Percentiles rank a stretch among this genome's conserved stretches.
Conservation (phyloP, 2,888 invertebrate species). For the Sacculina carcini region DNA sequence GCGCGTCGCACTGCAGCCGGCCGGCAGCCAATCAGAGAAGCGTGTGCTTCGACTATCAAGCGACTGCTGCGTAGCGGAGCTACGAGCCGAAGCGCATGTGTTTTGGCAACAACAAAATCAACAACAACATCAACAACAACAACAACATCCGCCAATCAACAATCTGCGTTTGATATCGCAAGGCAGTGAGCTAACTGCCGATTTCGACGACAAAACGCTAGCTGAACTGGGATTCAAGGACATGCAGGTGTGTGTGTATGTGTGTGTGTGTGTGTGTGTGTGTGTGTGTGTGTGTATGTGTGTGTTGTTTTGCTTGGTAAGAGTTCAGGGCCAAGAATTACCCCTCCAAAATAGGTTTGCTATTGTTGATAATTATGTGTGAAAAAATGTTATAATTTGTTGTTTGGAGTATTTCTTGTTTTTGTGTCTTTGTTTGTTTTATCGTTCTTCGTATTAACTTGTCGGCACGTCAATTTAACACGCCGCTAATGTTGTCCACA, state of each 20-base stretch:
- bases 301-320: too few relatives aligned
- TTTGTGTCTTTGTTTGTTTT: too few relatives aligned
- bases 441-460: not conserved
- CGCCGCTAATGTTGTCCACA: too few relatives aligned
- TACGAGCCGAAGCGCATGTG: conserved; percentile 43
- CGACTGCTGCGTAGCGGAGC: conserved; percentile 67
- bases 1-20: conserved; percentile 59
- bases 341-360: too few relatives aligned
- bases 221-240: conserved; percentile 84
- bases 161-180: conserved; percentile 65
- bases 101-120: not conserved
- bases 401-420: too few relatives aligned
- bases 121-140: too few relatives aligned
- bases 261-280: conserved; percentile 8
- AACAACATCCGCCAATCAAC: too few relatives aligned
- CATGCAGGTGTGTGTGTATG: conserved; percentile 34
- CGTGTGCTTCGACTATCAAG: conserved; percentile 51
- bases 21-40: conserved; percentile 60
- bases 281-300: conserved; percentile 1
- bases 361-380: too few relatives aligned
- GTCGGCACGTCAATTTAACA: too few relatives aligned
- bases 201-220: conserved; percentile 69
- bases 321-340: too few relatives aligned
- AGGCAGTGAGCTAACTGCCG: conserved; percentile 72
- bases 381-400: too few relatives aligned